Evolutionary conservation across 2,113 vertebrate genomes (phyloP).

Genomic region (Xiphorhynchus elegans): DNA sequence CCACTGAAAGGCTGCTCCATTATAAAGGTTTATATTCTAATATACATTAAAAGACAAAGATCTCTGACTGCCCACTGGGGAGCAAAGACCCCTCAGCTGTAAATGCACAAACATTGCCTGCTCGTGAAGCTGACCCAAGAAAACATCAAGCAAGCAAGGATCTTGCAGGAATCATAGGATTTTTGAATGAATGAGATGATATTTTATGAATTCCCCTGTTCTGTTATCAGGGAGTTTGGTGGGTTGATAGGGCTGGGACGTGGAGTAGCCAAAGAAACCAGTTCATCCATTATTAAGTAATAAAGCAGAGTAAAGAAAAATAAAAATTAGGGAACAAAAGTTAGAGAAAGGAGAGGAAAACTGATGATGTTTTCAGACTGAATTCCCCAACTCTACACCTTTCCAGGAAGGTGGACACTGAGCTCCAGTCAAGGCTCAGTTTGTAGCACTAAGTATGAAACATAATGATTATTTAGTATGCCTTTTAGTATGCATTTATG

Average conservation of each 20-base stretch:
- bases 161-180: neutral
- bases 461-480: neutral
- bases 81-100: neutral
- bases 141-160: neutral
- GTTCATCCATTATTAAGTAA: fast-evolving
- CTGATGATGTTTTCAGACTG: neutral
- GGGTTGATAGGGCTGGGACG: too few relatives aligned
- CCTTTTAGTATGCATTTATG: neutral
- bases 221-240: neutral
- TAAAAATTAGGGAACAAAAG: neutral
- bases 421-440: neutral
- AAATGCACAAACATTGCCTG: neutral
- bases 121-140: neutral
- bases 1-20: neutral
- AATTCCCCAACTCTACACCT: neutral
- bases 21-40: neutral
- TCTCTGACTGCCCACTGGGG: neutral
- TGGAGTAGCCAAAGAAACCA: neutral
- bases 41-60: neutral
- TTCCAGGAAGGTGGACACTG: neutral
- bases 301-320: neutral
- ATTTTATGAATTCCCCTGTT: neutral
- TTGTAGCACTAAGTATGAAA: neutral
- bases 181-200: neutral
- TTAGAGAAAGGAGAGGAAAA: neutral